Base-by-base conservation (phyloP, 2,888 invertebrate genomes). In the Graphium colonna region DNA sequence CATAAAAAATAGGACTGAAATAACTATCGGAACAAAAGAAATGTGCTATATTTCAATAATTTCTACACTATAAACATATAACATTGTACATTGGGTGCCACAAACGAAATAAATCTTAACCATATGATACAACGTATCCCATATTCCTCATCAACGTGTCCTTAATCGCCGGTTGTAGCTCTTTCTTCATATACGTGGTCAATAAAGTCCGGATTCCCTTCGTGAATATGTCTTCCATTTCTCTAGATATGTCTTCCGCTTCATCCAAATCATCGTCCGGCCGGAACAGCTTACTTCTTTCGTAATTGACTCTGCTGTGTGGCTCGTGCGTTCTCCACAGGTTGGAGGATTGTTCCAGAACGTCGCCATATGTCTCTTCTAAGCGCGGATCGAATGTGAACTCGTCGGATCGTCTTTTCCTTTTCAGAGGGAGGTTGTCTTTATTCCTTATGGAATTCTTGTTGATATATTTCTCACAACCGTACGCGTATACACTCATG, bases 61-160 rank as follows among this genome's bases (percentile, higher is more conserved):
- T 9, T 43, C 26, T 52, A 46, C 46, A 12, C 42, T 53, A 21
- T n/a, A 28, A 8, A 51, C 44, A 52, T 12, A 41, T 39, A 26
- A 28, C 10, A 59, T 40, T 46, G 16, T 9, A 41, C 3, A 40
- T 15, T 15, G 3, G 28, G 38, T 15, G 39, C 41, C 17, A 13
- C n/a, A n/a, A n/a, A n/a, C n/a, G 10, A 36, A 45, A 44, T 36
- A 9, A 38, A 31, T 44, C 59, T 78, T 89, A 94, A 57, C 96
- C 96, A 73, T 96, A 96, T 52, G 96, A 96, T 67, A 96, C 92
- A 39, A 95, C 95, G 75, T 96, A 96, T 4, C 96, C 96, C 94
- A 96, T 94, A 73, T 95, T 95, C 59, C 94, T 91, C 96, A 96
- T 95, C 26, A 96, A 83, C 0, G 96, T 95, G 69, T 96, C 96